Base-by-base conservation (phyloP, 1,140 invertebrate species). In the Ceratina australensis region DNA sequence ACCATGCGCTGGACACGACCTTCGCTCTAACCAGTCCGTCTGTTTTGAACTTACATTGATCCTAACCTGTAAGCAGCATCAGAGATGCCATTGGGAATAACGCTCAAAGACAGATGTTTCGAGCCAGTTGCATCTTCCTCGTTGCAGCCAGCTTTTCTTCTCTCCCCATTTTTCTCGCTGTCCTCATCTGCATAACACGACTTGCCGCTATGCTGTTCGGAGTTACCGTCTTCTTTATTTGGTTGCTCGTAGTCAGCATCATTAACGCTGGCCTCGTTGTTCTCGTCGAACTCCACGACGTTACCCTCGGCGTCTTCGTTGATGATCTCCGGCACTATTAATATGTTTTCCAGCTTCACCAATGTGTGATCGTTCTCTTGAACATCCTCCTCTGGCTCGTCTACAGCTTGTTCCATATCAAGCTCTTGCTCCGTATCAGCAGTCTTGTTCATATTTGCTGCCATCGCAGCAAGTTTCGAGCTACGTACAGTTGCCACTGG, bases 391-490 rank as follows among this genome's bases (percentile, higher is more conserved):
- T 80, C 84, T 0, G 33, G 5, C 10, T 42, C 33, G 2, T 78
- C 78, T 60, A 3, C 26, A 24, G 64, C 63, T 12, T 60, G 65
- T 5, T 86, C 84, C 0, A 87, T 13, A n/a, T 90, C 82, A 8
- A 74, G 20, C 2, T 90, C 84, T 1, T 64, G 22, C 1, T 83
- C 84, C 47, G 65, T 15, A 15, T 80, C 81, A 28, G 65, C 65
- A 26, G 59, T 33, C 67, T 87, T 89, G 24, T 88, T 90, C 54
- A 92, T 88, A 64, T 91, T 92, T 12, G 90, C 91, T 12, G 88
- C 91, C 91, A 92, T 92, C 0, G 91, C 91, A 2, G 87, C 86
- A 0, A 92, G 86, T 49, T 92, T 92, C 0, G 91, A 91, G 57
- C 91, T 92, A 60, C 89, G 87, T 16, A 90, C 67, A 22, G 90